These are phyloP conservation scores for Orthonychiurus folsomi DNA, from an alignment of 2,888 invertebrate genomes.

Conservation along the genomic window DNA sequence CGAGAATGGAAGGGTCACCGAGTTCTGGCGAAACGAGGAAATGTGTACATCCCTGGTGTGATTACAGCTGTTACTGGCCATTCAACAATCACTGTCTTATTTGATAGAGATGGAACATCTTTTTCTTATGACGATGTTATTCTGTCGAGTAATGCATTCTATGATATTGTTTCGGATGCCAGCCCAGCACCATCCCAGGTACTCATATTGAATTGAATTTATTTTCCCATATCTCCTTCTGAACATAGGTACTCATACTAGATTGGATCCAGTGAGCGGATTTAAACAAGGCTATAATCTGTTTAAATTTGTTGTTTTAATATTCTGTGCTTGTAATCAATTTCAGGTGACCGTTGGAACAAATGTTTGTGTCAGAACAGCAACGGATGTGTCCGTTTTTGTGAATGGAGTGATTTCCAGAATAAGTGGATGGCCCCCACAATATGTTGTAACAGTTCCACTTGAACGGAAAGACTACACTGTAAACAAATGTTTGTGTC, in stretches of 20 bases:
- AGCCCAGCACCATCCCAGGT: conserved; percentile 54
- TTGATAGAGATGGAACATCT: conserved; percentile 37
- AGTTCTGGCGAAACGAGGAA: conserved; percentile 76
- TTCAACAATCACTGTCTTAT: conserved; percentile 35
- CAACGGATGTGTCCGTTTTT: conserved; percentile 60
- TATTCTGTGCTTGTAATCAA: conserved; percentile 1
- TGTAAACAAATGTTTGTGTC: conserved; percentile 72
- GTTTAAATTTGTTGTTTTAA: conserved; percentile 45
- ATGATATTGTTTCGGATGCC: conserved; percentile 85
- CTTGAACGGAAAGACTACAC: conserved; percentile 52
- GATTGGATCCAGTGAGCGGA: too few species aligned
- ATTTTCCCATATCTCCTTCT: too few species aligned
- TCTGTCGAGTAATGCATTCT: conserved; percentile 42
- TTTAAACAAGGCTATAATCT: too few species aligned
- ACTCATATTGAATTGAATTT: conserved; percentile 2
- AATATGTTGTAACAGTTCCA: conserved; percentile 55
- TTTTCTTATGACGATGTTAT: conserved; percentile 36
- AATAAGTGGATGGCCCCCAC: conserved; percentile 57
- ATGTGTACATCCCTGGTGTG: conserved; percentile 76
- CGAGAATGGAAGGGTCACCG: conserved; percentile 88
- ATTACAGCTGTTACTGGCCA: conserved; percentile 51
- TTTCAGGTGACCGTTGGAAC: background rate
- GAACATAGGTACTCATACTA: too few species aligned
- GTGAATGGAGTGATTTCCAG: conserved; percentile 72
- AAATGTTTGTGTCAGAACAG: conserved; percentile 56